phyloP scores from a whole-genome alignment of 1,140 invertebrate genomes.

The Drosophila eugracilis region DNA sequence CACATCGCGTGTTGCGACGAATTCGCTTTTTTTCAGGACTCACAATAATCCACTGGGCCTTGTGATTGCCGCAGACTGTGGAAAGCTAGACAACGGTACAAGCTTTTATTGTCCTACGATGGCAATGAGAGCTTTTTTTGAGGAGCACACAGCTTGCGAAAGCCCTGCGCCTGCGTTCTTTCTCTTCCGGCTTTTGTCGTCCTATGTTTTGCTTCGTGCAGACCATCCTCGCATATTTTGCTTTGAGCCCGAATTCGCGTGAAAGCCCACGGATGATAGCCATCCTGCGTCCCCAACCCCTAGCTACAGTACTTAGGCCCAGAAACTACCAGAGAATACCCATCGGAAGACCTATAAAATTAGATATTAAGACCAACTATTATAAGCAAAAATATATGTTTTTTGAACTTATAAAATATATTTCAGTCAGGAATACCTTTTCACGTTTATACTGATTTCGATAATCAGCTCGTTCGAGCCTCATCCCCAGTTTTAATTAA shows the following conservation, averaged over 20 bases:
- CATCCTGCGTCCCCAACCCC: background rate
- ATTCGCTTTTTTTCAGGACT: slow-evolving; percentile 1
- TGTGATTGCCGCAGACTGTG: slow-evolving; percentile 64
- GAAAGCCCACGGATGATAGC: slow-evolving; percentile 8
- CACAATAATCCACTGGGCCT: slow-evolving; percentile 45
- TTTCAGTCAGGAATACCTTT: too few species aligned
- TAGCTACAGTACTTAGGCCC: background rate
- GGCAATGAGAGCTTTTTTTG: slow-evolving; percentile 33
- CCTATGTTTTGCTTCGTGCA: slow-evolving; percentile 57
- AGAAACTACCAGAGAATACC: too few species aligned
- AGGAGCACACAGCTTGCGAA: slow-evolving; percentile 25
- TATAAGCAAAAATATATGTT: too few species aligned
- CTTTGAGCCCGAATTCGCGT: slow-evolving; percentile 58
- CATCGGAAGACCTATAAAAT: too few species aligned
- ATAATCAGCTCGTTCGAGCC: too few species aligned
- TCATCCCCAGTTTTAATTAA: too few species aligned
- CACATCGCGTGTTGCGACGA: slow-evolving; percentile 23
- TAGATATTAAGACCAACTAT: too few species aligned
- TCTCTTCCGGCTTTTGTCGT: slow-evolving; percentile 63
- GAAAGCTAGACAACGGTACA: slow-evolving; percentile 41
- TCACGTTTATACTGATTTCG: too few species aligned
- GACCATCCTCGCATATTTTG: slow-evolving; percentile 36
- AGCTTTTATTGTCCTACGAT: slow-evolving; percentile 71
- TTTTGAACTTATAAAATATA: too few species aligned
- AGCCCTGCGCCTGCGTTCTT: slow-evolving; percentile 53